phyloP scores from a whole-genome alignment of 2,797 vertebrate species.

The Phalloptychus januarius region DNA sequence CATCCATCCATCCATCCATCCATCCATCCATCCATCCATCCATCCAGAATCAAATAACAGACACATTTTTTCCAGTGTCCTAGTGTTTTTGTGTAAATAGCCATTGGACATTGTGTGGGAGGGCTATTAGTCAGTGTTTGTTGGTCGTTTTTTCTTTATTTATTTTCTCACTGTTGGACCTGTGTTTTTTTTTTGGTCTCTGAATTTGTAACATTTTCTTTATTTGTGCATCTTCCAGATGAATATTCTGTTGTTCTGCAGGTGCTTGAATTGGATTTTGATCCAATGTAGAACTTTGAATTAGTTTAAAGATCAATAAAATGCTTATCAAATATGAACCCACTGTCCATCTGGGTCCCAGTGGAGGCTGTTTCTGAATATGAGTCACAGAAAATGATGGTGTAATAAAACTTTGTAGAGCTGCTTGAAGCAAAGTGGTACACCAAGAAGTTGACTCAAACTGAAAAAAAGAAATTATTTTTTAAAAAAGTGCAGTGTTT shows the following conservation, averaged over 20 bases:
- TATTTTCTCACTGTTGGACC: neutral
- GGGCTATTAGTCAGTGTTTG: slow-evolving; percentile 11
- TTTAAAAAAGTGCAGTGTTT: neutral
- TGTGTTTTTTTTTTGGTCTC: slow-evolving; percentile 13
- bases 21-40: neutral
- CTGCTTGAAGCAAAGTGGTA: neutral
- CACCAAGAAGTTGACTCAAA: neutral
- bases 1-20: slow-evolving; percentile 1
- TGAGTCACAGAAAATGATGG: neutral
- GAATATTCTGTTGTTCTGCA: neutral
- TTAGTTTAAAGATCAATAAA: neutral
- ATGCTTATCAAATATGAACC: neutral
- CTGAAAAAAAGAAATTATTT: neutral
- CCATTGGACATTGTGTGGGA: neutral
- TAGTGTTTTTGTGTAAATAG: neutral
- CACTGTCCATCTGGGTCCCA: neutral
- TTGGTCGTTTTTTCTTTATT: slow-evolving; percentile 4
- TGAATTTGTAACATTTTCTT: neutral
- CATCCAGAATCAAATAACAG: neutral
- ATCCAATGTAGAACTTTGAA: neutral
- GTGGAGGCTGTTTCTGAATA: neutral
- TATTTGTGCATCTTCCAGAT: neutral
- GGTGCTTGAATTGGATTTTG: neutral
- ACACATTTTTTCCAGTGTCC: neutral
- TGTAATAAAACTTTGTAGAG: neutral